A percentile compares a stretch with the other conserved stretches of the same genome.
Conservation (phyloP, 2,888 invertebrate species). For the Miltochrista miniata region DNA sequence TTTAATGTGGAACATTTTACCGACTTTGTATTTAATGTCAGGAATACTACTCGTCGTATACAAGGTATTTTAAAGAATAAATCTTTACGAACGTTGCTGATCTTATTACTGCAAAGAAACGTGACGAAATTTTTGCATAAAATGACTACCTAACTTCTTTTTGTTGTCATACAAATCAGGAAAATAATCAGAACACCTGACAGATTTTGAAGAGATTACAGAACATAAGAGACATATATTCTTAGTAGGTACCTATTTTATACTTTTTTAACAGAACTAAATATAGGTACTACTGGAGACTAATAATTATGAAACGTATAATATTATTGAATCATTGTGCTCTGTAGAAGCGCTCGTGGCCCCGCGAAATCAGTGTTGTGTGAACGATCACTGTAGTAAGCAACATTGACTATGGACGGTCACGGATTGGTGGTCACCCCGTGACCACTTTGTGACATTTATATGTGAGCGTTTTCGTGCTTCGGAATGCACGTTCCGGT, state of each 20-base stretch:
- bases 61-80: slow-evolving; percentile 19
- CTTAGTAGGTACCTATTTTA: slow-evolving; percentile 1
- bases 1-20: too few relatives aligned
- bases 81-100: slow-evolving; percentile 26
- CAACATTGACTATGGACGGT: too few relatives aligned
- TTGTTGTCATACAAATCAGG: slow-evolving; percentile 27
- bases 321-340: too few relatives aligned
- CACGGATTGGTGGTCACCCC: too few relatives aligned
- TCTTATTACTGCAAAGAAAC: slow-evolving; percentile 30
- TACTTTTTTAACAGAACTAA: background rate
- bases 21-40: slow-evolving; percentile 6
- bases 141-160: slow-evolving; percentile 12
- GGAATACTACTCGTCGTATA: slow-evolving; percentile 17
- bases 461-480: too few relatives aligned
- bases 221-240: background rate
- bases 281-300: too few relatives aligned
- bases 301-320: too few relatives aligned
- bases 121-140: slow-evolving; percentile 31
- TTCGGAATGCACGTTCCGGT: too few relatives aligned
- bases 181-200: slow-evolving; percentile 19
- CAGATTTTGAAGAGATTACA: slow-evolving; percentile 23
- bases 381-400: too few relatives aligned
- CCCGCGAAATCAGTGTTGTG: too few relatives aligned
- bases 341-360: too few relatives aligned
- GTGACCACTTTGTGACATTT: too few relatives aligned